These are phyloP conservation scores for Pollenia angustigena DNA, from an alignment of 2,888 invertebrate species.

Conservation along the genomic window DNA sequence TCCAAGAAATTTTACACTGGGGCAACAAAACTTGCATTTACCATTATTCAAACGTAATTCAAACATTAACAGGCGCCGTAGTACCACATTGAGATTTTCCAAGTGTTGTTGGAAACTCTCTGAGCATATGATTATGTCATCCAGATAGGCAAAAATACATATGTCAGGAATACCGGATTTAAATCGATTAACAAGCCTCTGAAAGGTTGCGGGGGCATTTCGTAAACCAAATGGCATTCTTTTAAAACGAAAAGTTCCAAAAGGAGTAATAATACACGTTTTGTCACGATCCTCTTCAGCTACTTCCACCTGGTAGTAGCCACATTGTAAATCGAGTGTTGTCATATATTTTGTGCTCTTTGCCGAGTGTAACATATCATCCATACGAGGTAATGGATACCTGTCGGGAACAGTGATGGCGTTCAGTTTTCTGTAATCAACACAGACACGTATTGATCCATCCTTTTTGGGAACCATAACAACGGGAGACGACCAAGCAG, in stretches of 20 bases:
- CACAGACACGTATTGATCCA: no score
- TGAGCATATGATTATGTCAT: neutral
- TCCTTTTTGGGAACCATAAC: no score
- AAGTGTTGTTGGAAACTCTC: constrained; percentile 44
- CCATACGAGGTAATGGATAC: constrained; percentile 82
- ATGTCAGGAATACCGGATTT: constrained; percentile 64
- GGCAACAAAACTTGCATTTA: constrained; percentile 47
- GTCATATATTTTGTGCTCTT: constrained; percentile 77
- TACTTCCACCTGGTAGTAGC: constrained; percentile 69
- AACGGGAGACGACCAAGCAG: constrained; percentile 81
- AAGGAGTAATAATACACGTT: constrained; percentile 64
- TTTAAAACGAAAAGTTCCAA: constrained; percentile 63
- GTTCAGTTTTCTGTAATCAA: constrained; percentile 79
- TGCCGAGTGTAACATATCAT: constrained; percentile 80
- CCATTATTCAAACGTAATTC: constrained; percentile 27
- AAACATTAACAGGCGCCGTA: constrained; percentile 15
- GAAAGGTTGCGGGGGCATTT: constrained; percentile 65
- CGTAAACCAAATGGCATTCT: constrained; percentile 65
- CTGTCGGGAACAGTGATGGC: constrained; percentile 76
- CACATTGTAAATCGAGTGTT: constrained; percentile 80
- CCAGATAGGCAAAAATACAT: constrained; percentile 1
- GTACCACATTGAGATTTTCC: neutral
- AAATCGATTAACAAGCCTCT: constrained; percentile 77
- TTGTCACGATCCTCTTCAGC: constrained; percentile 65
- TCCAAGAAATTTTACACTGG: constrained; percentile 52